Percentiles rank a stretch among this genome's conserved stretches.
These are phyloP conservation scores for Proteles cristata DNA, from an alignment of 2,113 vertebrate species.

Conservation along the genomic window DNA sequence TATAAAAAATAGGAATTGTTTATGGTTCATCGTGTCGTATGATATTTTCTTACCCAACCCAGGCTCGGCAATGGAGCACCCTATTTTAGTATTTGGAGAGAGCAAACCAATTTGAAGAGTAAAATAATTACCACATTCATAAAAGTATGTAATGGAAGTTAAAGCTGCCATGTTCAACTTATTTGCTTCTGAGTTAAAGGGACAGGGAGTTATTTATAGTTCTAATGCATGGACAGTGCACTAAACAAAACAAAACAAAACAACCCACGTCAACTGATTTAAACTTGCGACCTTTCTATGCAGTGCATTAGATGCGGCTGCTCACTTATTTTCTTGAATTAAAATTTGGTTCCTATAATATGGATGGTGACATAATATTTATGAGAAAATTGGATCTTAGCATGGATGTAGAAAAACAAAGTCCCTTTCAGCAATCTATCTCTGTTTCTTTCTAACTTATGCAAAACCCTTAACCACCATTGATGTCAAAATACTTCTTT, in stretches of 20 bases:
- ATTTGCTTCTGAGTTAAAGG: slow-evolving; percentile 34
- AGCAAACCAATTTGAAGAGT: background rate
- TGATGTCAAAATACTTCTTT: slow-evolving; percentile 55
- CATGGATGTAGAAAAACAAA: background rate
- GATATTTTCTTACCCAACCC: background rate
- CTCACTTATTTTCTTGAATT: slow-evolving; percentile 63
- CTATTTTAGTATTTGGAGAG: slow-evolving; percentile 19
- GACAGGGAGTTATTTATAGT: background rate
- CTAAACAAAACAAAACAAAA: background rate
- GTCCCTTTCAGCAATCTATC: background rate
- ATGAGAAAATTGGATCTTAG: slow-evolving; percentile 55
- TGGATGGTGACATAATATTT: slow-evolving; percentile 24
- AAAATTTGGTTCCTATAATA: slow-evolving; percentile 43
- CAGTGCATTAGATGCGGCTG: background rate
- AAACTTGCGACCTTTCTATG: slow-evolving; percentile 32
- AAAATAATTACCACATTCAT: slow-evolving; percentile 23
- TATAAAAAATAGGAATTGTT: background rate
- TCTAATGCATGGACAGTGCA: background rate
- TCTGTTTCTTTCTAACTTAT: slow-evolving; percentile 28
- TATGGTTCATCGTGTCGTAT: background rate
- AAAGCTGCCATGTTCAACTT: background rate
- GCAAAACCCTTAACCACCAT: slow-evolving; percentile 26
- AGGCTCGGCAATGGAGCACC: background rate
- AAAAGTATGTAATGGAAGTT: background rate
- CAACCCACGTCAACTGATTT: background rate